These are phyloP conservation scores for Channa striata DNA, from an alignment of 2,797 vertebrate species.

Conservation along the genomic window DNA sequence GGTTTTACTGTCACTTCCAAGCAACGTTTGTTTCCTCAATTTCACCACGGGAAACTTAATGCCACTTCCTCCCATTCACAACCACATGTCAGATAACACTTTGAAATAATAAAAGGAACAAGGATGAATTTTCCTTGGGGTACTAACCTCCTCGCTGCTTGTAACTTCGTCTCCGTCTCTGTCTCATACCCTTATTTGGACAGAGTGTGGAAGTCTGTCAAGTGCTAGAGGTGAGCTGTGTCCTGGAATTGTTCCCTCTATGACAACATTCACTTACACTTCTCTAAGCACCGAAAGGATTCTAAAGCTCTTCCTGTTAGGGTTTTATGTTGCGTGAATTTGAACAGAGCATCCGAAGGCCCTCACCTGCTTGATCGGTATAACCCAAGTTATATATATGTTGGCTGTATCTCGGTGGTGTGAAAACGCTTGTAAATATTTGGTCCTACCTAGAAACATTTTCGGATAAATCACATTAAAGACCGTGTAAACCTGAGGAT, in stretches of 20 bases:
- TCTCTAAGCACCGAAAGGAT: slow-evolving; percentile 26
- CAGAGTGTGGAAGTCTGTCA: slow-evolving; percentile 15
- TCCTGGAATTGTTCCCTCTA: background rate
- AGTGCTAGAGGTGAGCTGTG: background rate
- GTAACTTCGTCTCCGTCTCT: slow-evolving; percentile 27
- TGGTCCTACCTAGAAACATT: slow-evolving; percentile 42
- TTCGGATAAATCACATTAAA: slow-evolving; percentile 20
- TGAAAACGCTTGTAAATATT: slow-evolving; percentile 37
- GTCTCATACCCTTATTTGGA: slow-evolving; percentile 54
- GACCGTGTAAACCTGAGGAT: background rate
- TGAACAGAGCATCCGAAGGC: background rate
- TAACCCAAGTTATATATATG: no score
- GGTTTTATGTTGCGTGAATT: slow-evolving; percentile 16
- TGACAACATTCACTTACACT: slow-evolving; percentile 10
- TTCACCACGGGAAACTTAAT: slow-evolving; percentile 70
- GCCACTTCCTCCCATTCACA: slow-evolving; percentile 83
- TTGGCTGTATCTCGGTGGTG: slow-evolving; percentile 65
- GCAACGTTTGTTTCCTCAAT: slow-evolving; percentile 68
- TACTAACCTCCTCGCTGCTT: slow-evolving; percentile 49
- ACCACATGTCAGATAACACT: slow-evolving; percentile 54
- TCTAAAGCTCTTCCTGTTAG: slow-evolving; percentile 12
- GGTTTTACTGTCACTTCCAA: slow-evolving; percentile 58
- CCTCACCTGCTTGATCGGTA: no score
- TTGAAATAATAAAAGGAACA: slow-evolving; percentile 73
- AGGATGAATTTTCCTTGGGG: slow-evolving; percentile 61